Percentiles rank a stretch among this genome's conserved stretches.
phyloP scores from a whole-genome alignment of 2,797 vertebrate species.

The Sternarchorhynchus goeldii region DNA sequence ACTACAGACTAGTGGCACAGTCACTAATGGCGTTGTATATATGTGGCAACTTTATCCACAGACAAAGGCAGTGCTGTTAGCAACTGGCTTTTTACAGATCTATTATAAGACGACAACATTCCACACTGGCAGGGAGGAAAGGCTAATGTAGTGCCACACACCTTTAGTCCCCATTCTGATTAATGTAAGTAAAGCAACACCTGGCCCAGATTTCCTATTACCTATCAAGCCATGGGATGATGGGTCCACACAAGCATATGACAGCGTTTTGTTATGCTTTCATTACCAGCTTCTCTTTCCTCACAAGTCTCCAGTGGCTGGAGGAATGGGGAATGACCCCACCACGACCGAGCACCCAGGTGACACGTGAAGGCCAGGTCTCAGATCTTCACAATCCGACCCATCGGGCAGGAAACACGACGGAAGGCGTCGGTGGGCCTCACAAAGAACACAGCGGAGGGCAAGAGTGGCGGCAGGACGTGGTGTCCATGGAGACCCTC shows the following conservation, averaged over 20 bases:
- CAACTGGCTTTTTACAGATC: background rate
- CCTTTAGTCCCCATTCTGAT: conserved; percentile 22
- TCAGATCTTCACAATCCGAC: no score
- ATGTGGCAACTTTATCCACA: background rate
- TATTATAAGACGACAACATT: conserved; percentile 41
- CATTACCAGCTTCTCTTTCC: no score
- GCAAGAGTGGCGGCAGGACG: conserved; percentile 44
- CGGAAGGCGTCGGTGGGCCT: background rate
- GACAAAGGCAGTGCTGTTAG: background rate
- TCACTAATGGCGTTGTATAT: conserved; percentile 6
- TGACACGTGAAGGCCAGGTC: no score
- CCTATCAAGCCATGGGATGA: conserved; percentile 13
- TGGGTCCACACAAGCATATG: background rate
- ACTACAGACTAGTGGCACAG: conserved; percentile 6
- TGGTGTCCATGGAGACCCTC: conserved; percentile 59
- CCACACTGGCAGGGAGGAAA: conserved; percentile 21
- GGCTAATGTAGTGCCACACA: conserved; percentile 35
- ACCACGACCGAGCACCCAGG: no score
- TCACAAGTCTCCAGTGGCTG: no score
- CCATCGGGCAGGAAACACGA: background rate
- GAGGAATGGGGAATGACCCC: no score
- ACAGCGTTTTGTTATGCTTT: no score
- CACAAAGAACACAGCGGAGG: background rate
- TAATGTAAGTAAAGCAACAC: conserved; percentile 36
- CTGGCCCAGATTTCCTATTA: background rate